Base-by-base conservation (phyloP, 2,797 vertebrate species). In the Zalophus californianus region DNA sequence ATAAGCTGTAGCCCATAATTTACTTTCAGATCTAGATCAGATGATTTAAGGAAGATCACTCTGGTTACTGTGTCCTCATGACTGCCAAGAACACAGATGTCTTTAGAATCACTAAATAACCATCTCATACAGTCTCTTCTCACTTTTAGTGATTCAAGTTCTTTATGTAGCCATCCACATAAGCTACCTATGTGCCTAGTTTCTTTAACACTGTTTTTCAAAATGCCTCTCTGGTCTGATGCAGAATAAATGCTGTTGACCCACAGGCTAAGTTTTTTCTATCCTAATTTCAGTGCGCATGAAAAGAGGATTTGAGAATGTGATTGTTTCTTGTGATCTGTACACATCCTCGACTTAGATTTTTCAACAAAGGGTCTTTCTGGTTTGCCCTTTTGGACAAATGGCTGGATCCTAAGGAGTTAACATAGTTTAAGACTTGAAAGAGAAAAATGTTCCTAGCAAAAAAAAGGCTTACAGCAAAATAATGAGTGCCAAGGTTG, bases 381-480 rank as follows among this genome's bases (percentile, higher is more conserved):
- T 21, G 78, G 94, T 96, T 94, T 50, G 27, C 83, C 13, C 77
- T 95, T 95, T 58, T 23, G 93, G 54, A 64, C 27, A 70, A 94
- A 95, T 96, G 3, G 7, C n/a, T 97, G n/a, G 96, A 79, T 73
- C 68, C 62, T 41, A 97, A 93, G 35, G 97, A 98, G 97, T 95
- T 96, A 86, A 82, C 91, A 50, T 35, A 96, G 72, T 96, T 98
- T 96, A 94, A 83, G 78, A 80, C 95, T 96, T 97, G 97, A 94
- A 84, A 97, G 79, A 85, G 97, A 95, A 98, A 96, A 98, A 95
- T 77, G 91, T 83, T 97, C 77, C 93, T 23, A 27, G 89, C 95
- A 92, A 86, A 95, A 64, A 64, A 97, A 98, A 97, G 91, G 91
- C 97, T 97, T 97, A 92, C 94, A 96, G 97, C 94, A 97, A 98